Evolutionary conservation across 2,113 vertebrate genomes (phyloP).

Genomic region (Sturnira hondurensis): DNA sequence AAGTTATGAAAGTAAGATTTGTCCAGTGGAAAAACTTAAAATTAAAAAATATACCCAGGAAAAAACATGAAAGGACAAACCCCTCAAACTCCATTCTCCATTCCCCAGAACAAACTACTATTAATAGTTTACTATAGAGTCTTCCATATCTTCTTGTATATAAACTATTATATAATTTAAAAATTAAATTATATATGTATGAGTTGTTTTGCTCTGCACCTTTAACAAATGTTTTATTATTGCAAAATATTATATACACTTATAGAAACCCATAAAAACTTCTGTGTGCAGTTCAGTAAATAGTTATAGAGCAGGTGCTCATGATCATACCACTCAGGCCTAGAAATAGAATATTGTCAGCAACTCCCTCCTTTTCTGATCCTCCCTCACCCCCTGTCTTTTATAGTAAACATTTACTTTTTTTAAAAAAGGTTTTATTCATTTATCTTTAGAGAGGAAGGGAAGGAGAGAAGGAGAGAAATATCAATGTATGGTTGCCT

Average conservation of each 20-base stretch:
- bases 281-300: neutral
- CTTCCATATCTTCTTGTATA: neutral
- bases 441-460: too few relatives aligned
- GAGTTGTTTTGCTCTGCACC: neutral
- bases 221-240: neutral
- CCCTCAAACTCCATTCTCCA: neutral
- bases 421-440: too few relatives aligned
- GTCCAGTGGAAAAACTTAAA: neutral
- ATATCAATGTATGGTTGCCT: too few relatives aligned
- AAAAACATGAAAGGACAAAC: neutral
- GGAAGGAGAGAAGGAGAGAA: too few relatives aligned
- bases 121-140: neutral
- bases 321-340: neutral
- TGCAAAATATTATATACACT: neutral
- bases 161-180: conserved; percentile 6
- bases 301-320: neutral
- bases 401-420: neutral
- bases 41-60: neutral
- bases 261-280: neutral
- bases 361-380: neutral
- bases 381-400: neutral
- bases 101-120: neutral
- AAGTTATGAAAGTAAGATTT: neutral
- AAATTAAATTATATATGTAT: neutral
- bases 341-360: neutral